Evolutionary conservation across 2,113 vertebrate genomes (phyloP).

Genomic region (Sterrhoptilus dennistouni): DNA sequence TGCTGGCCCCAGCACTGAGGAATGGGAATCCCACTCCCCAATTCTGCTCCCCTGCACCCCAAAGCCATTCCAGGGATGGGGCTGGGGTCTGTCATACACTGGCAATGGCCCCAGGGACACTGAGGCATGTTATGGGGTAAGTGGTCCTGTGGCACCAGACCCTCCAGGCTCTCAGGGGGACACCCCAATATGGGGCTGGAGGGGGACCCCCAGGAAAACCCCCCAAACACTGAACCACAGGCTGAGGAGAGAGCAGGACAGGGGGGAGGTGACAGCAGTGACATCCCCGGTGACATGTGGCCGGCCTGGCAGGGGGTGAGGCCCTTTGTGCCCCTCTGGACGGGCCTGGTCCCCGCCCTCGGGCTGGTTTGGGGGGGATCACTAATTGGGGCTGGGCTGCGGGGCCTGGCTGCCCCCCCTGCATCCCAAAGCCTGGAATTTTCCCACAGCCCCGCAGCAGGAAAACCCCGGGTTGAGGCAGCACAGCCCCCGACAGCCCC

Average conservation of each 20-base stretch:
- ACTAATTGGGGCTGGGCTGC: not conserved
- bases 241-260: accelerated
- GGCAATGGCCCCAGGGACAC: not conserved
- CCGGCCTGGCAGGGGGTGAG: not conserved
- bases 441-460: slow-evolving; percentile 33
- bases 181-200: accelerated
- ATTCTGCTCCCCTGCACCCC: accelerated
- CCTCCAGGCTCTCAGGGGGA: not conserved
- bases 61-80: not conserved
- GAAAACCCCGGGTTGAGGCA: not conserved
- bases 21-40: not conserved
- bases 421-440: not conserved
- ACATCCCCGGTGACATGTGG: not conserved
- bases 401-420: not conserved
- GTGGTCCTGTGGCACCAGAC: not conserved
- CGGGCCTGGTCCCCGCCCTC: accelerated
- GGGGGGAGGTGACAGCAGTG: not conserved
- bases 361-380: not conserved
- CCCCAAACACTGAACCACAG: not conserved
- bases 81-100: not conserved
- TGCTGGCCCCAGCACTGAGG: not conserved
- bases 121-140: accelerated
- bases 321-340: not conserved
- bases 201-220: not conserved
- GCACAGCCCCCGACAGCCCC: not conserved